Base-by-base conservation (phyloP, 2,888 invertebrate species). In the Pardosa pseudoannulata region DNA sequence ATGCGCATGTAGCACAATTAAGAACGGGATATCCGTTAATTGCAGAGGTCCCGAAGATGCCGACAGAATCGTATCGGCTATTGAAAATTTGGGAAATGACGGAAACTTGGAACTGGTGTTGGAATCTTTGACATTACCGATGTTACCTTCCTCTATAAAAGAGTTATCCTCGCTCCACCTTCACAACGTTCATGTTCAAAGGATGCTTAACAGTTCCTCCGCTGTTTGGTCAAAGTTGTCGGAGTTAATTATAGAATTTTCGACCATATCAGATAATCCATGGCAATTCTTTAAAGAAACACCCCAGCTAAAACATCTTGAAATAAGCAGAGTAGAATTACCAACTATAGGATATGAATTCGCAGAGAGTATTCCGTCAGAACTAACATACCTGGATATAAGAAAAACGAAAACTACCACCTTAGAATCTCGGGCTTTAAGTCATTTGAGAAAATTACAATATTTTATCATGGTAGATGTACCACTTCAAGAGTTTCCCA, bases 401-500 rank as follows among this genome's bases (percentile, higher is more conserved):
- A 85, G 73, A 27, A 73, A 85, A 29, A 85, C 83, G 0, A 65
- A 71, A 9, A 85, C 83, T 0, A 56, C 73, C 0, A 19, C 28
- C 7, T 23, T 85, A 7, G 83, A 85, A 28, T n/a, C 65, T 0
- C 78, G 76, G 1, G 62, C 36, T 13, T 39, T 85, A 68, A 39
- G 56, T 16, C 78, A 85, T 11, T 56, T 85, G 39, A 85, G 67
- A 13, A 56, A 67, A 13, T 56, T 85, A 62, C 28, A 39, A 7
- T 73, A 73, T 28, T 32, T 85, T 5, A 29, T 68, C 27, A 78
- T 85, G 27, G 65, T 50, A 0, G 73, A 85, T 31, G 46, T 78
- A 62, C 83, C 83, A 11, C 50, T 85, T 3, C 39, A 31, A 27
- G 56, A 78, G 16, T 85, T 85, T 31, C 83, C 78, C 28, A 78